Evolutionary conservation across 2,888 invertebrate species (phyloP), one percentile per base, ranked within the genome.

Genomic region (Altica lythri): DNA sequence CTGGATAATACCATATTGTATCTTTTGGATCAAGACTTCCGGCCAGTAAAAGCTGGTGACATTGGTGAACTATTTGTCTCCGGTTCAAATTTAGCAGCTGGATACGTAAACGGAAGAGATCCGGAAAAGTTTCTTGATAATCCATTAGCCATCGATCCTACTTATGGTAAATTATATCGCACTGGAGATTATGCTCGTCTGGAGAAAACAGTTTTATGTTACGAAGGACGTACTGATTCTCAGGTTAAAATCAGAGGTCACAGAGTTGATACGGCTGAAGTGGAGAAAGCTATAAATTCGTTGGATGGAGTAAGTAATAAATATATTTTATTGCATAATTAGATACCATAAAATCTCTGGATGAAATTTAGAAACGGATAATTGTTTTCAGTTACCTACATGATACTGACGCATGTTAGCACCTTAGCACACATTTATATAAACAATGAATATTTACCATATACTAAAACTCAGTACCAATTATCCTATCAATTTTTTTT

Each of bases 211-310:
- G 64, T 81, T 4, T 75, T 93, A 16, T 75, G 86, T 51, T 92
- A 85, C 69, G 90, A 92, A 64, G 94, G 94, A 0, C 82, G 94
- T 18, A 89, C 88, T 0, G 93, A 93, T 75, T 89, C 91, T 0
- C 93, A 93, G 73, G 82, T 77, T 1, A 95, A 92, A 80, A 86
- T 92, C 47, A 80, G 92, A 34, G 95, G 95, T 0, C 90, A 94
- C 69, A 79, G 93, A 6, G 90, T 95, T 0, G 92, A 94, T 70
- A 78, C 93, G 40, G 82, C 85, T 1, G 94, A 95, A 78, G 86
- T 95, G 1, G 92, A 94, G 68, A 84, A 84, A 55, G 86, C 86
- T 3, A 82, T 92, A 0, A 77, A 79, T 18, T 78, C 80, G 2
- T 75, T 89, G 0, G 78, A 82, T 0, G 83, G 83, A 1, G 82